These are phyloP conservation scores for Petroica traversi DNA, from an alignment of 2,113 vertebrate genomes.

Conservation along the genomic window DNA sequence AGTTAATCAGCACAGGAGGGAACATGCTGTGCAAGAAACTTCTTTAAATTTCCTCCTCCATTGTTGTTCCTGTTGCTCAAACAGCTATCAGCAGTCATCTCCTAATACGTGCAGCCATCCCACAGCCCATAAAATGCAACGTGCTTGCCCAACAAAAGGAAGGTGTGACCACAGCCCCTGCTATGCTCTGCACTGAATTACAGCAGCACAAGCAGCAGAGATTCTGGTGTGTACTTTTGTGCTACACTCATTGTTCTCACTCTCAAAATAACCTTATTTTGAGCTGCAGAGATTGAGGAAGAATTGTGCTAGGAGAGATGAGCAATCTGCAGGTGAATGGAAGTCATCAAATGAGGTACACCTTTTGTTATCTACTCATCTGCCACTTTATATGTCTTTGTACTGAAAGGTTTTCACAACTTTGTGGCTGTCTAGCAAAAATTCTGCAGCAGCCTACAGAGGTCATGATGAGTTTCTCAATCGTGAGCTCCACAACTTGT, in stretches of 20 bases:
- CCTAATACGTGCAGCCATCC: neutral
- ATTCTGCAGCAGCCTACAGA: neutral
- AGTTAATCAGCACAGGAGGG: neutral
- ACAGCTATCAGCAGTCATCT: neutral
- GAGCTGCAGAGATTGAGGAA: neutral
- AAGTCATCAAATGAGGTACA: neutral
- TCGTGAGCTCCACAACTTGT: neutral
- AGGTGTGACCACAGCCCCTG: neutral
- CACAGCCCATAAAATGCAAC: accelerated
- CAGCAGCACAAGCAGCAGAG: neutral
- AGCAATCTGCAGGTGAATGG: neutral
- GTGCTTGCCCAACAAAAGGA: neutral
- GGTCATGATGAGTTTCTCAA: neutral
- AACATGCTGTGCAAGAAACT: neutral
- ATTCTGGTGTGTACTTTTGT: neutral
- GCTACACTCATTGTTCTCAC: neutral
- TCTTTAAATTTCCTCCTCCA: neutral
- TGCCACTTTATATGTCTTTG: neutral
- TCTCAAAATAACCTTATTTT: neutral
- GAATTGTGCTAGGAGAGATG: neutral
- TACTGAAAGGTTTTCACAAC: neutral
- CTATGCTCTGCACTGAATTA: neutral
- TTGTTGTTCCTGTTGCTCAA: neutral
- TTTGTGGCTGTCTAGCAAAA: neutral
- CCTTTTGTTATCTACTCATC: neutral